Conservation (phyloP, 2,113 vertebrate species). For the Bostrychus sinensis region DNA sequence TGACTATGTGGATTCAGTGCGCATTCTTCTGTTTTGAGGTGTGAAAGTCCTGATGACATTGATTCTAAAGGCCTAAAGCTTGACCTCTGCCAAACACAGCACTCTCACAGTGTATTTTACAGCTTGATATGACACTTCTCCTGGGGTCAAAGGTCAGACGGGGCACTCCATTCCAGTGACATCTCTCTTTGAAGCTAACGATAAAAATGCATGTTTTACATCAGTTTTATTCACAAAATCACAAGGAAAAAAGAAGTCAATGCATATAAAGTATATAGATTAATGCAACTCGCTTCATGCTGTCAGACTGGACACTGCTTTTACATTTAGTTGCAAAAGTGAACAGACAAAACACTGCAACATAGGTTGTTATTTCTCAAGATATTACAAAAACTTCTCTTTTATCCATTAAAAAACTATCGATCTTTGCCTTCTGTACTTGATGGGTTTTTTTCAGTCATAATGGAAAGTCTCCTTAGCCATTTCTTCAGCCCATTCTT, state of each 20-base stretch:
- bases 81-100: conserved; percentile 28
- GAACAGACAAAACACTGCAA: conserved; percentile 28
- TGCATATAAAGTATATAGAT: conserved; percentile 17
- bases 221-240: conserved; percentile 3
- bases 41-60: conserved; percentile 40
- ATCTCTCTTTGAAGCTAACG: conserved; percentile 15
- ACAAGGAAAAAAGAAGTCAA: not conserved
- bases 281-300: conserved; percentile 5
- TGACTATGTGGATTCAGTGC: not conserved
- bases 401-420: conserved; percentile 72
- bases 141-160: conserved; percentile 29
- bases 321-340: conserved; percentile 52
- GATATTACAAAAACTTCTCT: conserved; percentile 68
- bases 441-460: conserved; percentile 61
- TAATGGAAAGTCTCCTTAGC: conserved; percentile 68
- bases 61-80: conserved; percentile 1
- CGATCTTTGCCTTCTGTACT: conserved; percentile 70
- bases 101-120: conserved; percentile 28
- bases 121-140: conserved; percentile 29
- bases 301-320: conserved; percentile 25
- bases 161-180: conserved; percentile 3
- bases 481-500: conserved; percentile 76
- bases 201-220: not conserved
- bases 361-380: conserved; percentile 51
- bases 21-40: conserved; percentile 23